Base-by-base conservation (phyloP, 2,888 invertebrate genomes). In the Toxonevra muliebris region DNA sequence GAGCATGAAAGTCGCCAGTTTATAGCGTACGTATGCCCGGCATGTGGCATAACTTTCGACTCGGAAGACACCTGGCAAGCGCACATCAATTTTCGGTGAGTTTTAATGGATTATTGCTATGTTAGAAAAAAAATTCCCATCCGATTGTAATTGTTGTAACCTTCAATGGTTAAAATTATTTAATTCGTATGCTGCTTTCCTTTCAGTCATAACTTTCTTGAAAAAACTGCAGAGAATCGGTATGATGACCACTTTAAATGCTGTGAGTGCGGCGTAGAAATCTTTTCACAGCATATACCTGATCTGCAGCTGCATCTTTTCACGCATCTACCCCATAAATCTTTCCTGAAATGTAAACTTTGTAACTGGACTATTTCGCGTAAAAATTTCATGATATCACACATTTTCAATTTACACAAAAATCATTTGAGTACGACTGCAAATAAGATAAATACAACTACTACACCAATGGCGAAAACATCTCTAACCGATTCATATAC, bases 301-400 rank as follows among this genome's bases (percentile, higher is more conserved):
- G 73, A 75, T n/a, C 69, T 82, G 58, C 81, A 82, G 15, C 64
- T 74, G 10, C 81, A 82, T 71, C 81, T 81, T 68, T 82, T 81
- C 53, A 75, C 73, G 13, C 82, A 82, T 71, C 69, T 81, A 43
- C 68, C 80, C 0, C 75, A 80, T 43, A 79, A 79, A 9, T 75
- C 80, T 12, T 82, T 80, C 80, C 69, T 82, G 73, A 80, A 77
- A 41, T 82, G 81, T 63, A 82, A 82, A 68, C 69, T 82, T 17
- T 82, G 81, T 61, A 67, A 57, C 17, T 69, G 66, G 58, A 69
- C 66, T 2, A 63, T 69, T 57, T 67, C 69, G 20, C 66, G 69
- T 8, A 45, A 61, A 42, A 66, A 69, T 19, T 69, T 69, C 17
- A 66, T 69, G 66, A 61, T 67, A 11, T 67, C 66, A 4, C 69